Conservation (phyloP, 2,888 invertebrate genomes). For the Sinhomidia bicolor region DNA sequence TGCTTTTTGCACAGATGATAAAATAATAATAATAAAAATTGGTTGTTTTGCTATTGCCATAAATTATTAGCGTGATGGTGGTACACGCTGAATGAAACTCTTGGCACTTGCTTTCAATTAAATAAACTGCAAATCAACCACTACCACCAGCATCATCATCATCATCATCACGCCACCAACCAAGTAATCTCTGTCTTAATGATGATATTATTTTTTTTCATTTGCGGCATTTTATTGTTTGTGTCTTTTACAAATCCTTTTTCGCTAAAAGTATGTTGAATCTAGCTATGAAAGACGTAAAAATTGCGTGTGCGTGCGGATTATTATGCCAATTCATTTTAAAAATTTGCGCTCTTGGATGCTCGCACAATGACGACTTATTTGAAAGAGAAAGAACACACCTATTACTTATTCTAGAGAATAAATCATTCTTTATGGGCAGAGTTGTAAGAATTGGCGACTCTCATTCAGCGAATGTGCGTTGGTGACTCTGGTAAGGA, state of each 20-base stretch:
- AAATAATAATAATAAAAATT: not conserved
- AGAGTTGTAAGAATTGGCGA: constrained; percentile 22
- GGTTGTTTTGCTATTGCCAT: not conserved
- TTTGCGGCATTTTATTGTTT: not conserved
- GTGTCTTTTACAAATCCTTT: not conserved
- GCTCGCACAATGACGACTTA: constrained; percentile 8
- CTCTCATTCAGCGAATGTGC: not conserved
- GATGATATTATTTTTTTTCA: not conserved
- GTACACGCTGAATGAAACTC: not conserved
- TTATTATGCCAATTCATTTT: not conserved
- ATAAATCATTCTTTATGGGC: constrained; percentile 48
- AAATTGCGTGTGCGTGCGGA: not conserved
- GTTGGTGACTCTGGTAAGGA: not conserved
- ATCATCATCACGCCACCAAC: not conserved
- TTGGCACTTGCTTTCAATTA: constrained; percentile 29
- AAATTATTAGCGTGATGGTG: not conserved
- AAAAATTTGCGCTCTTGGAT: not conserved
- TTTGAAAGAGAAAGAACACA: constrained; percentile 8
- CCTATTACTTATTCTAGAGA: constrained; percentile 32
- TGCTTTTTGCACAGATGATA: not conserved
- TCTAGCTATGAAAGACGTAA: not conserved
- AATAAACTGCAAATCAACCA: not conserved
- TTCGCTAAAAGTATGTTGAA: not conserved
- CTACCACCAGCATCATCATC: not conserved
- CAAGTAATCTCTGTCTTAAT: not conserved